Evolutionary conservation across 2,797 vertebrate genomes (phyloP), one percentile per base, ranked within the genome.

Genomic region (Ceryle rudis): DNA sequence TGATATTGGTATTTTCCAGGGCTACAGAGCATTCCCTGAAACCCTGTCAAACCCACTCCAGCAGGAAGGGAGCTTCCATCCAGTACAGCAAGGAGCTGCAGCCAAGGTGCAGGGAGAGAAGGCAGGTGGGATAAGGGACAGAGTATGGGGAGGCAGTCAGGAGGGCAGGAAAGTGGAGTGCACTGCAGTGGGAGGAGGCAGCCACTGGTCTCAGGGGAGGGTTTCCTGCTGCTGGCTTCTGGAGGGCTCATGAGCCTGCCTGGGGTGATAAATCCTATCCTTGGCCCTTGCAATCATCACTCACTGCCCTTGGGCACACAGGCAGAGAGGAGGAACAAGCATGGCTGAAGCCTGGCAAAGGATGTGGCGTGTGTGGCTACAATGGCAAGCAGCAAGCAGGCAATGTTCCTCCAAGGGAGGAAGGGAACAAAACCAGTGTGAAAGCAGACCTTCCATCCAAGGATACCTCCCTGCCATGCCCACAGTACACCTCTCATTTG

Each of bases 181-280:
- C 44, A 16, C 58, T 65, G 66, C 1, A 2, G 8, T 29, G 47
- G 72, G 69, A 88, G n/a, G 46, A 87, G 41, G 29, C 0, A 2
- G n/a, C 14, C 1, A 7, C 81, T 72, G 35, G 41, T 11, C 39
- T 19, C 2, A 6, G 0, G 1, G 20, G 17, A 3, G 2, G 69
- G 35, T 7, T 81, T 37, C 42, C 79, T 67, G 31, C 41, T 89
- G 21, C 35, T 25, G 54, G 33, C 22, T 81, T 77, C 44, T 81
- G 28, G 49, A 70, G 31, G 77, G 31, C 31, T 58, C 2, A 5
- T 39, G 60, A 79, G 18, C 33, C 82, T 64, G 41, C 37, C 9
- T 2, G 5, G 39, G 14, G 16, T 37, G 33, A 72, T 51, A 82
- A 42, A 82, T 33, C 11, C 55, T 54, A 39, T 26, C 69, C 55